Base-by-base conservation (phyloP, 2,797 vertebrate genomes). In the Malacoctenus gilli region DNA sequence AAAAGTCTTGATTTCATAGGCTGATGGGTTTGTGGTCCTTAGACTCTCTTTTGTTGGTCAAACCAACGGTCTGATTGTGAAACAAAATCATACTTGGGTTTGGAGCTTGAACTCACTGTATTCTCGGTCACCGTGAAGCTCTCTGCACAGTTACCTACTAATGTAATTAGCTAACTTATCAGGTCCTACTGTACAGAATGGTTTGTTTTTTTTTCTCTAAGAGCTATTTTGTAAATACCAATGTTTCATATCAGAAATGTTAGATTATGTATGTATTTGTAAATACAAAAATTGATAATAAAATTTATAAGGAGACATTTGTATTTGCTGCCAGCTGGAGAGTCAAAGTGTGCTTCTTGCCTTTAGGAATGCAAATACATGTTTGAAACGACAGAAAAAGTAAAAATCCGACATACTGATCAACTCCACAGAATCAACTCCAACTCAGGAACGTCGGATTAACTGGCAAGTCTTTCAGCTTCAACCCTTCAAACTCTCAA, bases 241-340 rank as follows among this genome's bases (percentile, higher is more conserved):
- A 59, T 87, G 72, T 87, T 92, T 93, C 90, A 91, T 92, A 92
- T 90, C 75, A 86, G 56, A 89, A 83, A 72, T 85, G 70, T 71
- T 90, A 88, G 75, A 83, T 80, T 86, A 82, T 92, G 90, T 93
- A 90, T 83, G 89, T 92, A 92, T 90, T 83, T 93, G 91, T 93
- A 92, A 87, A 93, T 91, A 90, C 44, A 87, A 83, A 89, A 77
- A 80, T 83, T 77, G 88, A 87, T 85, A 92, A 89, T 91, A 92
- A 92, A 91, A 83, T 91, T 92, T 91, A 88, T 91, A 89, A 90
- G 84, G 59, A 87, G 74, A 84, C 49, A 38, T 84, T 82, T 77
- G 44, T 48, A 76, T 79, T 53, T 78, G 60, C 31, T 64, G 53
- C 52, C 34, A 63, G 36, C 23, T 59, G 8, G 31, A 42, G 19